A percentile compares a stretch with the other conserved stretches of the same genome.
phyloP scores from a whole-genome alignment of 2,113 vertebrate genomes.

The Leiothrix lutea region DNA sequence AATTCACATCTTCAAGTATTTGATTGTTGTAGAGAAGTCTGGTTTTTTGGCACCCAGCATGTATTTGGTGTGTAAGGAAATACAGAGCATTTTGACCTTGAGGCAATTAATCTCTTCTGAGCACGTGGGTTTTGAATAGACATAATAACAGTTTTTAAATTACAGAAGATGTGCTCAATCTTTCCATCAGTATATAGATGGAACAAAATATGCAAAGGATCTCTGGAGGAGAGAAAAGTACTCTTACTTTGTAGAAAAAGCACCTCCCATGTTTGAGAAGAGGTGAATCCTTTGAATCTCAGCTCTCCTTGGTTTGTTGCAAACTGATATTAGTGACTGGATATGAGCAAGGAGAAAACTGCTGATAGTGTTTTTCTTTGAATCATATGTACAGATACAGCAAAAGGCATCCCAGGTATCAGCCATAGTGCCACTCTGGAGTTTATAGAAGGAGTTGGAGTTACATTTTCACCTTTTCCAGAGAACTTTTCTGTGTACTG shows the following conservation, averaged over 20 bases:
- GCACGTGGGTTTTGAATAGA: not conserved
- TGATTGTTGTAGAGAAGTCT: not conserved
- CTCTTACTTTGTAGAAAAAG: not conserved
- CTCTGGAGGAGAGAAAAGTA: not conserved
- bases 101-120: conserved; percentile 20
- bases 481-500: not conserved
- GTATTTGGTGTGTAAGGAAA: not conserved
- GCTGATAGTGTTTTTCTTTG: not conserved
- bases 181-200: not conserved
- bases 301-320: not conserved
- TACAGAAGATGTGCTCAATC: not conserved
- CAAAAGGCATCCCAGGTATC: not conserved
- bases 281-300: not conserved
- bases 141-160: conserved; percentile 10
- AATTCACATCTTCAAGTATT: conserved; percentile 10
- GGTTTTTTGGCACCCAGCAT: not conserved
- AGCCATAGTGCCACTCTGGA: not conserved
- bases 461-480: not conserved
- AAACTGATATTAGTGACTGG: not conserved
- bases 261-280: not conserved
- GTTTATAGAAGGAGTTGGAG: not conserved
- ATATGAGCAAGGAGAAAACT: not conserved
- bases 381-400: not conserved
- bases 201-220: not conserved
- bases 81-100: conserved; percentile 23